These are phyloP conservation scores for Zaprionus taronus DNA, from an alignment of 1,140 invertebrate species.

Conservation along the genomic window DNA sequence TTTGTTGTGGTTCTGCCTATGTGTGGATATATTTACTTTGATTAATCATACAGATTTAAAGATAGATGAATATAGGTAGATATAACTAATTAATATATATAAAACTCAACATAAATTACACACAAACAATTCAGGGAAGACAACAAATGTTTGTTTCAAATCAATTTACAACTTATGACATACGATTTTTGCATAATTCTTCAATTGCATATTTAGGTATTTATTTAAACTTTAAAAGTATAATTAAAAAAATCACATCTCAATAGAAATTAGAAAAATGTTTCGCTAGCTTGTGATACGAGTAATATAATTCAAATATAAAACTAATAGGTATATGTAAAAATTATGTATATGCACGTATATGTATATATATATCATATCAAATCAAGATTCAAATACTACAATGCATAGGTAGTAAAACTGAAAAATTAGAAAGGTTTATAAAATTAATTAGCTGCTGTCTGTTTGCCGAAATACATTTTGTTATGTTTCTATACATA, in stretches of 20 bases:
- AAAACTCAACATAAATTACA: constrained; percentile 78
- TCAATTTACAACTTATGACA: constrained; percentile 44
- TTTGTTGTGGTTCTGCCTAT: constrained; percentile 12
- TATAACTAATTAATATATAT: constrained; percentile 68
- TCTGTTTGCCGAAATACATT: constrained; percentile 42
- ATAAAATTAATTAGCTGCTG: constrained; percentile 3
- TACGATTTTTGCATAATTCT: constrained; percentile 22
- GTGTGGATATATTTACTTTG: constrained; percentile 52
- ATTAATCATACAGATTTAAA: constrained; percentile 23
- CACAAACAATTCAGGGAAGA: constrained; percentile 71
- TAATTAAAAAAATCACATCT: constrained; percentile 72
- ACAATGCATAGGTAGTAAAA: constrained; percentile 28
- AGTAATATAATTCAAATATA: constrained; percentile 21
- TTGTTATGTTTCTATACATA: constrained; percentile 1
- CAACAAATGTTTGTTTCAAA: constrained; percentile 60
- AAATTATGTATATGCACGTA: constrained; percentile 10
- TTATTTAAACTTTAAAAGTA: constrained; percentile 41
- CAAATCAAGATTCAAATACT: constrained; percentile 54
- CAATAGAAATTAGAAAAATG: constrained; percentile 60
- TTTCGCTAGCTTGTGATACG: constrained; percentile 40
- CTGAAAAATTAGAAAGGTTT: constrained; percentile 14
- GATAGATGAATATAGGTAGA: constrained; percentile 10
- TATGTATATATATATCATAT: constrained; percentile 19
- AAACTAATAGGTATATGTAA: constrained; percentile 42
- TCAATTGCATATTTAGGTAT: constrained; percentile 47